Conservation (phyloP, 2,888 invertebrate species). For the Ferrisia virgata region DNA sequence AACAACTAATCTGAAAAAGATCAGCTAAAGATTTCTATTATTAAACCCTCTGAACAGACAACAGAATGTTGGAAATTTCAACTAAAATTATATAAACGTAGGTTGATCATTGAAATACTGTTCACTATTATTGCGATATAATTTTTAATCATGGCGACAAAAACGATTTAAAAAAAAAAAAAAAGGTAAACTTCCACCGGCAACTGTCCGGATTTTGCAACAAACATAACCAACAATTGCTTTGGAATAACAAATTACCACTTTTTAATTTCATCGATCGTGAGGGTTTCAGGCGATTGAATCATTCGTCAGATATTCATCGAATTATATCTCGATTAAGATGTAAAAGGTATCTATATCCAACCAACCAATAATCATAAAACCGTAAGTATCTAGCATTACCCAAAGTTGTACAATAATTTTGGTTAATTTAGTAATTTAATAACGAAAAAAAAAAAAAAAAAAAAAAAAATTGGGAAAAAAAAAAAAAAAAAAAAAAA, state of each 20-base stretch:
- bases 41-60: no score
- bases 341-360: not conserved
- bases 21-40: no score
- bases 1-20: no score
- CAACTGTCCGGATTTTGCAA: not conserved
- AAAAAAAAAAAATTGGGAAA: not conserved
- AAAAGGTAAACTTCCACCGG: not conserved
- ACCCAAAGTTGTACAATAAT: no score
- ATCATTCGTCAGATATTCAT: not conserved
- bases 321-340: not conserved
- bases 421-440: not conserved
- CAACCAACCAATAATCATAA: not conserved
- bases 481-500: not conserved
- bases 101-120: no score
- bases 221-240: not conserved
- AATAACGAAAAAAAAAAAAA: not conserved
- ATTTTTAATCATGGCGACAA: not conserved
- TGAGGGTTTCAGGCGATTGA: conserved; percentile 7
- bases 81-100: no score
- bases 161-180: not conserved
- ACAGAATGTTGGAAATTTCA: no score
- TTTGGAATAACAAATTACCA: not conserved
- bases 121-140: no score
- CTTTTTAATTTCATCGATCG: not conserved
- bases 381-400: not conserved